These are phyloP conservation scores for Zelostemma sp. DNA, from an alignment of 1,140 invertebrate genomes.

Conservation along the genomic window DNA sequence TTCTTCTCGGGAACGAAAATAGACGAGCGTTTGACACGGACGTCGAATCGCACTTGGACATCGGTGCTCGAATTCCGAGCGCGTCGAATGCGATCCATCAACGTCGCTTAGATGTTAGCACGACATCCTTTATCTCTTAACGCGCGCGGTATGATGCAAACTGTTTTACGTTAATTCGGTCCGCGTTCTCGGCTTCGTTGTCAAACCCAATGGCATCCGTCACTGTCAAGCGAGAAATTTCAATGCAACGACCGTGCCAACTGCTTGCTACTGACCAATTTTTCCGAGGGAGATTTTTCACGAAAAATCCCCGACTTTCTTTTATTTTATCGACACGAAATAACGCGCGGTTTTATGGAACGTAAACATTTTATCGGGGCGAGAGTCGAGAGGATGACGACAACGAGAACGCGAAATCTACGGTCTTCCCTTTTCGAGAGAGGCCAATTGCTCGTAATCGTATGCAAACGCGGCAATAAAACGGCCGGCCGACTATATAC, in stretches of 20 bases:
- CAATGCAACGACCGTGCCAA: not conserved
- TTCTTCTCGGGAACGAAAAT: not conserved
- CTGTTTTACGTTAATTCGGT: not conserved
- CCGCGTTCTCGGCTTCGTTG: not conserved
- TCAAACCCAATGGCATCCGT: not conserved
- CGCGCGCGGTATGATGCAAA: not conserved
- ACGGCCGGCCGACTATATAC: conserved; percentile 10
- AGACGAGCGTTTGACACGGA: not conserved
- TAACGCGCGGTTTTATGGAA: conserved; percentile 10
- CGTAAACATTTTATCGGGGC: conserved; percentile 9
- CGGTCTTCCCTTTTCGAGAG: conserved; percentile 1
- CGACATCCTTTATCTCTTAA: conserved; percentile 6
- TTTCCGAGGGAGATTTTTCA: no score
- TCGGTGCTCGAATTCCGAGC: not conserved
- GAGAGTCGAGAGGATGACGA: not conserved
- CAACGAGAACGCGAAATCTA: conserved; percentile 9
- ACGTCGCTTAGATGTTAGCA: conserved; percentile 1
- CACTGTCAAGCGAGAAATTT: not conserved
- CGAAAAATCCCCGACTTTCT: no score
- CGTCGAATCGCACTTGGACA: not conserved
- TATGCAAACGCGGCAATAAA: conserved; percentile 24
- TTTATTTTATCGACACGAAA: not conserved
- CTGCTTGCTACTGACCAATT: no score
- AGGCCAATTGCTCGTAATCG: conserved; percentile 19
- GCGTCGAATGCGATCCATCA: conserved; percentile 1